Evolutionary conservation across 2,113 vertebrate species (phyloP), one percentile per base, ranked within the genome.

Genomic region (Eudyptes chrysolophus): DNA sequence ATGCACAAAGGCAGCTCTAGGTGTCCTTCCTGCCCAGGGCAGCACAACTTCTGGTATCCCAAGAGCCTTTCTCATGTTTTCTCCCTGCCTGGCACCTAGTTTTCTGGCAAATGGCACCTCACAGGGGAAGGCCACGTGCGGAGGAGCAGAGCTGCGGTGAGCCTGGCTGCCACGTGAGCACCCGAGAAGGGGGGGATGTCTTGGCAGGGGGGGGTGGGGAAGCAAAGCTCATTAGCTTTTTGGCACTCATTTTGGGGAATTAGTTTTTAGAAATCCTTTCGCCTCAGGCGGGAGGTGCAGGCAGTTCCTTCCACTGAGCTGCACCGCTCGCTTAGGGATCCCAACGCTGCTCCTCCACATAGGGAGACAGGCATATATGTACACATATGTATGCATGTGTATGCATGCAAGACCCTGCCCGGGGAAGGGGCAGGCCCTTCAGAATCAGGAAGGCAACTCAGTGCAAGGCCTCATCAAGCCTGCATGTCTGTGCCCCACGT

Each of bases 151-250:
- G 51, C 57, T 80, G 51, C 2, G 0, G 42, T 51, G 68, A 92
- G 80, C 62, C 21, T 11, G 3, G 89, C 85, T 81, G 90, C 82
- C 84, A 49, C 13, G 40, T 92, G 81, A 97, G 52, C 68, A 57
- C n/a, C 13, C 10, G 1, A 2, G 48, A 55, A 84, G 92, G 46
- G 48, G 36, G 48, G 38, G 16, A 42, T 51, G 10, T 75, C 75
- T 94, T 78, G 79, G 29, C 3, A 0, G 55, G 27, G 5, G 5
- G 8, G 12, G 26, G 9, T 79, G 52, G 81, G 84, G 84, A 93
- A 95, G 92, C 72, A 96, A 81, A 95, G 88, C 82, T 93, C 94
- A 93, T 97, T 96, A 94, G 60, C 18, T 89, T 96, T 92, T 86
- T 94, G 92, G 91, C 92, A 89, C 17, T 52, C 10, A 1, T 87